phyloP scores from a whole-genome alignment of 2,797 vertebrate genomes.

The Oreochromis grahami region DNA sequence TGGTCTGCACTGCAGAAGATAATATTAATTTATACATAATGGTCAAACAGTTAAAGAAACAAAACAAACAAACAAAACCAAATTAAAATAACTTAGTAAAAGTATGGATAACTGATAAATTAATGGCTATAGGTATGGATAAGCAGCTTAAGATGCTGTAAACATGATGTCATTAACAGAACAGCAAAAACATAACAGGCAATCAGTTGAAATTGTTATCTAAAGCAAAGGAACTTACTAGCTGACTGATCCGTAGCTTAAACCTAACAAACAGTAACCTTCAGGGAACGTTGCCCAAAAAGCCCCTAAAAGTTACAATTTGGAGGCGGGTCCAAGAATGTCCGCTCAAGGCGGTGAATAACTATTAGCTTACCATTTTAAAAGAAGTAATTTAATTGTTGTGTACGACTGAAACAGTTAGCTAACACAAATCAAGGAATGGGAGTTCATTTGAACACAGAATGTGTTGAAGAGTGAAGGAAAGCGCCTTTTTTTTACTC shows the following conservation, averaged over 20 bases:
- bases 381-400: background rate
- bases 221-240: background rate
- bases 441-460: background rate
- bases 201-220: background rate
- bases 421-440: background rate
- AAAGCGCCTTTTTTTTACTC: background rate
- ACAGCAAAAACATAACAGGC: background rate
- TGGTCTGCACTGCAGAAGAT: accelerated
- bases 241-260: accelerated
- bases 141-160: background rate
- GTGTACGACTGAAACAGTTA: background rate
- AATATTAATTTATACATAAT: background rate
- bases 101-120: background rate
- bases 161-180: background rate
- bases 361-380: background rate
- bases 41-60: background rate
- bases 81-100: background rate
- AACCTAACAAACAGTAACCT: background rate
- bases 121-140: background rate
- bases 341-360: accelerated
- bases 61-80: background rate
- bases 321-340: background rate
- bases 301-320: background rate
- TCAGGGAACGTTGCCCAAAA: background rate
- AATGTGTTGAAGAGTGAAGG: background rate